Conservation (phyloP, 2,888 invertebrate genomes). For the Cancer borealis region DNA sequence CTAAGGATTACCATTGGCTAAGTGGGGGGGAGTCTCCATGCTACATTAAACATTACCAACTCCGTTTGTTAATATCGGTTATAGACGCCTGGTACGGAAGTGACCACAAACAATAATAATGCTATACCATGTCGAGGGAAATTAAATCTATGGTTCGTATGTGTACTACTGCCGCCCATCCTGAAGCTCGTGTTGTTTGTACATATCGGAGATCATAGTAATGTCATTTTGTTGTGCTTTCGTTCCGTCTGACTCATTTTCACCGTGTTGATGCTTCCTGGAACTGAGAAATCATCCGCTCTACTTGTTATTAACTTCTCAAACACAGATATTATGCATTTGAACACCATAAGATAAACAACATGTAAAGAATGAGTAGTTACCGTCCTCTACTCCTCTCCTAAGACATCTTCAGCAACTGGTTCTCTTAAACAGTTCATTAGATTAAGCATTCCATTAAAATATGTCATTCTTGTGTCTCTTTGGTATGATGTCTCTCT, state of each 20-base stretch:
- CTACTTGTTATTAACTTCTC: background rate
- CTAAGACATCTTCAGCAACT: too few species aligned
- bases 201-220: background rate
- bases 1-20: background rate
- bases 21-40: background rate
- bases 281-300: background rate
- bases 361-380: background rate
- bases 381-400: background rate
- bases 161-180: background rate
- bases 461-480: too few species aligned
- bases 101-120: background rate
- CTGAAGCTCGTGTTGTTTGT: conserved; percentile 21
- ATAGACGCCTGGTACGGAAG: background rate
- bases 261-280: background rate
- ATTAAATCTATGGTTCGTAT: background rate
- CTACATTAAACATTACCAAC: background rate
- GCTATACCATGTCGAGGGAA: background rate
- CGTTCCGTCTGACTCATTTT: background rate
- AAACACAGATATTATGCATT: background rate
- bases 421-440: too few species aligned
- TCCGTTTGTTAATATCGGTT: background rate
- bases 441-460: too few species aligned
- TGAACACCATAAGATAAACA: background rate
- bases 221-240: background rate
- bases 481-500: too few species aligned